These are phyloP conservation scores for Typhlichthys subterraneus DNA, from an alignment of 2,797 vertebrate genomes.

Conservation along the genomic window DNA sequence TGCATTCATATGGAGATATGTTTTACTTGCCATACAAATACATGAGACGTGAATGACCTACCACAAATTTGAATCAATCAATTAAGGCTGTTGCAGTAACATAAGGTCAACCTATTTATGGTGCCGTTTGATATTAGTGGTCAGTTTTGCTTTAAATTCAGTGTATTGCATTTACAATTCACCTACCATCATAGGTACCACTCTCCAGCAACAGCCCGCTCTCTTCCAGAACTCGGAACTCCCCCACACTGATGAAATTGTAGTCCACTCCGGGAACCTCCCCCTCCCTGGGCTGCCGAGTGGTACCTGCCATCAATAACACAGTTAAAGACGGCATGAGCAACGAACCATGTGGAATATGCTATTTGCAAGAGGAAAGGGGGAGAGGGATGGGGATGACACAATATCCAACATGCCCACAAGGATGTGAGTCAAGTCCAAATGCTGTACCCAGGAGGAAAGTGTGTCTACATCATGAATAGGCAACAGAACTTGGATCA, in stretches of 20 bases:
- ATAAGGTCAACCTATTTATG: too few species aligned
- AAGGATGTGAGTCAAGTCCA: slow-evolving; percentile 42
- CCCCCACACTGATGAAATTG: slow-evolving; percentile 96
- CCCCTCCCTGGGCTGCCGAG: slow-evolving; percentile 93
- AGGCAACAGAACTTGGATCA: slow-evolving; percentile 48
- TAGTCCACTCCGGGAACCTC: slow-evolving; percentile 98
- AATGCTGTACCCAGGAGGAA: slow-evolving; percentile 40
- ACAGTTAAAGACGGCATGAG: slow-evolving; percentile 39
- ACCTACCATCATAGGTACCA: slow-evolving; percentile 95
- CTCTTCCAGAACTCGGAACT: slow-evolving; percentile 94
- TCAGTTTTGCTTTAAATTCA: too few species aligned
- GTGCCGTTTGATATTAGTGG: too few species aligned
- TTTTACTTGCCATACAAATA: too few species aligned
- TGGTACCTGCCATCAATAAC: slow-evolving; percentile 85
- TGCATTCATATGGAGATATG: too few species aligned
- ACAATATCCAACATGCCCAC: slow-evolving; percentile 27
- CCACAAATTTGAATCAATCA: too few species aligned
- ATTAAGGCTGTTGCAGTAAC: too few species aligned
- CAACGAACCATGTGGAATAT: slow-evolving; percentile 15
- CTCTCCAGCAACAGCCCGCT: slow-evolving; percentile 95
- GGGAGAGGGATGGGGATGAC: slow-evolving; percentile 9
- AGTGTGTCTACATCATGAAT: slow-evolving; percentile 60
- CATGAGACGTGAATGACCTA: too few species aligned
- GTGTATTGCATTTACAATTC: neutral
- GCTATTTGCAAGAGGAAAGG: neutral